Percentiles rank a stretch among this genome's conserved stretches.
Conservation (phyloP, 1,140 invertebrate genomes). For the Drosophila parabipectinata region DNA sequence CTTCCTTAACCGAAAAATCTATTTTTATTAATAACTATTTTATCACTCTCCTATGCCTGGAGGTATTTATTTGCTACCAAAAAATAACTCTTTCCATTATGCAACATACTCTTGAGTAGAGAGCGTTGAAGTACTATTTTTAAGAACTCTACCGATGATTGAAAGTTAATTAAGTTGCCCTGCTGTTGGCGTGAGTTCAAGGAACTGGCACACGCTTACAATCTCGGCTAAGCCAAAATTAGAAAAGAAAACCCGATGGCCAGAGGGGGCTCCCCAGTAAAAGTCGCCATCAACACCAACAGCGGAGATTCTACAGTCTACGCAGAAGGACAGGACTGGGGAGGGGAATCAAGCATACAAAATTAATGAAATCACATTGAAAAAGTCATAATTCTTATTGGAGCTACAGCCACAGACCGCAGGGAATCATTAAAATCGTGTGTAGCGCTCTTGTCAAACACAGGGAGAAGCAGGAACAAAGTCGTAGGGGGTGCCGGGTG, state of each 20-base stretch:
- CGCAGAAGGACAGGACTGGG: neutral
- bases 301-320: constrained; percentile 40
- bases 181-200: constrained; percentile 57
- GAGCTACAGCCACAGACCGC: constrained; percentile 53
- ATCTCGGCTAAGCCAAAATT: constrained; percentile 31
- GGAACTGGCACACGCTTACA: constrained; percentile 56
- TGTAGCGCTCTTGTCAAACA: constrained; percentile 79
- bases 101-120: constrained; percentile 52
- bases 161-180: constrained; percentile 77
- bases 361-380: constrained; percentile 80
- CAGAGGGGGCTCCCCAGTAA: constrained; percentile 62
- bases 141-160: constrained; percentile 41
- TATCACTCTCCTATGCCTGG: neutral
- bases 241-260: constrained; percentile 39
- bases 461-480: constrained; percentile 13
- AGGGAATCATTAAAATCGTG: constrained; percentile 78
- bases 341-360: constrained; percentile 18
- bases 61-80: constrained; percentile 5
- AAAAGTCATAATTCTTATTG: constrained; percentile 79
- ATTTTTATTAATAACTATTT: neutral
- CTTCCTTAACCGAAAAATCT: neutral
- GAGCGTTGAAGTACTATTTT: constrained; percentile 21
- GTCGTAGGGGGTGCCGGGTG: constrained; percentile 9
- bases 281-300: constrained; percentile 79
- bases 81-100: constrained; percentile 11